Evolutionary conservation across 2,113 vertebrate species (phyloP), one percentile per base, ranked within the genome.

Genomic region (Rhombomys opimus): DNA sequence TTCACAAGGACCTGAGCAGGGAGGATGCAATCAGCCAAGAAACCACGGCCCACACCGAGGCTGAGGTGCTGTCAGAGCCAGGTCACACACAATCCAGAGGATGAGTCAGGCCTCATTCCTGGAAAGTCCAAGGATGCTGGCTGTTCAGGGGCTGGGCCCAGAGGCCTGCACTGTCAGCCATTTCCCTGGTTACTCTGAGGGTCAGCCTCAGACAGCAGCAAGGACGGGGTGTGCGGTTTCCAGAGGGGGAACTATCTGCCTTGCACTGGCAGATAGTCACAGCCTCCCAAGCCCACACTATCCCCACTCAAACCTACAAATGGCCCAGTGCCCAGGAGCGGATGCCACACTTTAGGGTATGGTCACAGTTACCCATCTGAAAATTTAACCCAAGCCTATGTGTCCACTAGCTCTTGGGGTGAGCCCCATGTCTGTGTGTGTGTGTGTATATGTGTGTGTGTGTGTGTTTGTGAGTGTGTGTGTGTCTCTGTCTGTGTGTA

Each of bases 1-100:
- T 25, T 94, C 67, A 68, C 35, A 27, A 38, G 9, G 84, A 86
- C 82, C 41, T 35, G 27, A 35, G 46, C 22, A 32, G 30, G 20
- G 12, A 35, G 50, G 18, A 0, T 2, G 18, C 27, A 63, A 10
- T 32, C 63, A 87, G 22, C 52, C 23, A 6, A 5, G 41, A 61
- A 17, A 0, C 2, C 30, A 1, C n/a, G 41, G 22, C 11, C 59
- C 63, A 0, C 67, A 8, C 32, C 57, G 52, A 35, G 35, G 41
- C 80, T 23, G 73, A 17, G 50, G 13, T 50, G 27, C 32, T 17
- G 9, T 20, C 22, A 25, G 10, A 81, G 86, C 15, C 41, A 38
- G 18, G 38, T 65, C 35, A 57, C 12, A 15, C 35, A 57, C 12
- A 15, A 15, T 52, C 65, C 46, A 80, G n/a, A 84, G 23, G 22